Conservation (phyloP, 2,888 invertebrate genomes). For the Eulithis prunata region DNA sequence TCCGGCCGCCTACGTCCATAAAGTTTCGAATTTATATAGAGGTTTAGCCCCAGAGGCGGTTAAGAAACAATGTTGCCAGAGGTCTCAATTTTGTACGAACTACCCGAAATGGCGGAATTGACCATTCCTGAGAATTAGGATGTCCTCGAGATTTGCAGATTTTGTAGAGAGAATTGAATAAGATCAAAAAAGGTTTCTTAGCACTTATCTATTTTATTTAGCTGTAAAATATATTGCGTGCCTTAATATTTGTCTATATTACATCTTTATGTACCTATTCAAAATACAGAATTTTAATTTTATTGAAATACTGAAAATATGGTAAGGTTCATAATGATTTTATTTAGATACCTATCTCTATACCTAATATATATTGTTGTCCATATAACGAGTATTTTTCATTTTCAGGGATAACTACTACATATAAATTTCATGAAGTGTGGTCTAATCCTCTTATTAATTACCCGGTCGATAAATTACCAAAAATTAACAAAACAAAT, state of each 20-base stretch:
- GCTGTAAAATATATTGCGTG: neutral
- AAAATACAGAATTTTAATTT: no score
- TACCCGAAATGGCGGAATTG: slow-evolving; percentile 41
- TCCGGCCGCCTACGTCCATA: slow-evolving; percentile 70
- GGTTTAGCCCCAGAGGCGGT: slow-evolving; percentile 81
- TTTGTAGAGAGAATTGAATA: slow-evolving; percentile 27
- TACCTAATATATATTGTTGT: no score
- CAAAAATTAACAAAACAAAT: slow-evolving; percentile 13
- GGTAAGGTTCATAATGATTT: no score
- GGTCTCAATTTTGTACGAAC: slow-evolving; percentile 42
- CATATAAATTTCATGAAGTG: no score
- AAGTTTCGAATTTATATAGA: slow-evolving; percentile 82
- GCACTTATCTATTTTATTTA: neutral
- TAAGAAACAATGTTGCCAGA: slow-evolving; percentile 66
- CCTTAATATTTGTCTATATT: neutral
- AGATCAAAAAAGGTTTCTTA: slow-evolving; percentile 16
- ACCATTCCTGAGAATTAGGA: slow-evolving; percentile 35
- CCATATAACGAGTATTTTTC: no score
- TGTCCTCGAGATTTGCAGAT: slow-evolving; percentile 31
- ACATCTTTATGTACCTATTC: no score
- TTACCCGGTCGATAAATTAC: neutral
- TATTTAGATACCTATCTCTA: no score
- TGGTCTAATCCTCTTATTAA: neutral
- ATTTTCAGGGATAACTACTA: no score
- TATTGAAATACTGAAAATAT: no score